These are phyloP conservation scores for Cyprinodon brontotheroides DNA, from an alignment of 2,113 vertebrate species.

Conservation along the genomic window DNA sequence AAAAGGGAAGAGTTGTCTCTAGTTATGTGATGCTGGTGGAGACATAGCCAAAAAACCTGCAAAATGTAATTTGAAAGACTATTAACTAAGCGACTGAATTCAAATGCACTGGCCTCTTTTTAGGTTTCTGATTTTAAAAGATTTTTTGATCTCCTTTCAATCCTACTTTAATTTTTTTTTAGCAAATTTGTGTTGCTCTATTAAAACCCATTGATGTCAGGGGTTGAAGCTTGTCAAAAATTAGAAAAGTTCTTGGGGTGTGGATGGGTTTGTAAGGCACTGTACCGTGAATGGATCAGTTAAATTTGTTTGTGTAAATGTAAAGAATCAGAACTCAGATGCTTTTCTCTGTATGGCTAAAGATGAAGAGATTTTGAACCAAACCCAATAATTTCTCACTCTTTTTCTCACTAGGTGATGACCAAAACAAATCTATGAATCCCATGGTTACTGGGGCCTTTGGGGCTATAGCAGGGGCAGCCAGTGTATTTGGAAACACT, in stretches of 20 bases:
- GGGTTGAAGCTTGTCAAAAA: neutral
- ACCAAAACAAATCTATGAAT: constrained; percentile 87
- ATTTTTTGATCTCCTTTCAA: neutral
- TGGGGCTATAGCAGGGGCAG: constrained; percentile 89
- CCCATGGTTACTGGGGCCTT: constrained; percentile 88
- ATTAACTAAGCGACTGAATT: neutral
- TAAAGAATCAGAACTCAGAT: neutral
- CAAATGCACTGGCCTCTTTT: neutral
- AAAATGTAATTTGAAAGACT: neutral
- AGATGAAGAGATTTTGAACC: neutral
- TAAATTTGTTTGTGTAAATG: neutral
- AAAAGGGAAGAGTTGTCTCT: neutral
- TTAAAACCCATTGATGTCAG: neutral
- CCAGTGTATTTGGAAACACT: constrained; percentile 96
- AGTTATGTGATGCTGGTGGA: neutral
- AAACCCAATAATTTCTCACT: neutral
- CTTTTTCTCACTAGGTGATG: constrained; percentile 78
- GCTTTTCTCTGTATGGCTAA: neutral
- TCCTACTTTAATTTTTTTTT: neutral
- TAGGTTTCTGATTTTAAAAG: neutral
- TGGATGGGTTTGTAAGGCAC: neutral
- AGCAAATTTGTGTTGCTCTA: no score
- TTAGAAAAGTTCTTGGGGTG: neutral
- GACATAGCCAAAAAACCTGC: no score
- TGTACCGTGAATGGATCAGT: neutral